These are phyloP conservation scores for Austrofundulus limnaeus DNA, from an alignment of 2,113 vertebrate genomes.

Conservation along the genomic window DNA sequence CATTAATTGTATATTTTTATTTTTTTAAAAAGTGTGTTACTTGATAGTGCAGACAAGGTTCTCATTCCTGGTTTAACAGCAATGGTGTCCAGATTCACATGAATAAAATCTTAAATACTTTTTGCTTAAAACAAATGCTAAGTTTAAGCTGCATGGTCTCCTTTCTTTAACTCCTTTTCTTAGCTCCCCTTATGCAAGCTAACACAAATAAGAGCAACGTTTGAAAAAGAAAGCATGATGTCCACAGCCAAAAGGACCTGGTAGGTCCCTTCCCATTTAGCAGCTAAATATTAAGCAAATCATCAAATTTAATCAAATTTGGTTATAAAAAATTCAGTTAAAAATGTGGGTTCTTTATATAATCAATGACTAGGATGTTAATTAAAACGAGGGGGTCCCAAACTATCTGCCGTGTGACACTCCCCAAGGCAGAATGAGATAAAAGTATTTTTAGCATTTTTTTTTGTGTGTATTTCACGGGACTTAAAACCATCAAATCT, in stretches of 20 bases:
- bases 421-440: too few relatives aligned
- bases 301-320: conserved; percentile 37
- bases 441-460: too few relatives aligned
- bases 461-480: too few relatives aligned
- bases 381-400: background rate
- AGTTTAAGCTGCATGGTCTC: conserved; percentile 3
- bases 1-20: conserved; percentile 20
- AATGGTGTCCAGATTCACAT: background rate
- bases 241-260: conserved; percentile 4
- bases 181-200: conserved; percentile 39
- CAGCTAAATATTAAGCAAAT: conserved; percentile 60
- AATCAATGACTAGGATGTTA: conserved; percentile 63
- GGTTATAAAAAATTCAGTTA: too few relatives aligned
- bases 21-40: conserved; percentile 10
- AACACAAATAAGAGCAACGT: conserved; percentile 40
- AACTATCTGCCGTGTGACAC: conserved; percentile 48
- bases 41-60: conserved; percentile 22
- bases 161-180: background rate
- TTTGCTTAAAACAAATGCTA: background rate
- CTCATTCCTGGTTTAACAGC: background rate
- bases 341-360: conserved; percentile 34
- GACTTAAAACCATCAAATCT: too few relatives aligned
- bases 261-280: conserved; percentile 63
- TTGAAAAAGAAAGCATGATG: conserved; percentile 32
- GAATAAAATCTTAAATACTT: conserved; percentile 14